Base-by-base conservation (phyloP, 1,140 invertebrate genomes). In the Bombyx mandarina region DNA sequence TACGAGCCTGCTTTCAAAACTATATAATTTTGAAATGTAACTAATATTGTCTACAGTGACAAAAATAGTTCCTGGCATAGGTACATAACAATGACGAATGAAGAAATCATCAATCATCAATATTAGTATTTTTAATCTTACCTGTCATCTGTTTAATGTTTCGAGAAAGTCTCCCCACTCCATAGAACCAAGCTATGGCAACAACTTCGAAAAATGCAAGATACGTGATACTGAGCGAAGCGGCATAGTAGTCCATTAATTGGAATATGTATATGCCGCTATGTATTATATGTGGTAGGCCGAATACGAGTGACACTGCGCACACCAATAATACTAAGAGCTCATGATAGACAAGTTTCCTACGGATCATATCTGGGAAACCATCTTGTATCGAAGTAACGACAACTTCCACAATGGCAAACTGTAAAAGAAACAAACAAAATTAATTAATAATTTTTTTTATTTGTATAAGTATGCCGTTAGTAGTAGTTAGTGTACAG, bases 181-280 rank as follows among this genome's bases (percentile, higher is more conserved):
- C 96, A 80, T 98, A 98, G 71, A 96, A 93, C 96, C 96, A 98
- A 0, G 94, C 92, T 45, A 98, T 93, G 4, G 93, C 96, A 43
- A 97, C 93, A 10, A 96, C 92, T 90, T 98, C 96, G 78, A 97
- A 96, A 77, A 98, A 96, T 45, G 96, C 96, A 45, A 98, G 89
- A 69, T 96, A 96, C 90, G 97, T 97, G 45, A 97, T 93, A 7
- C 95, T 96, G 61, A 97, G 92, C 0, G 95, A 96, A 12, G 96
- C 95, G 6, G 96, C 93, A 79, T 97, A 98, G 79, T 96, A 96
- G 77, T 98, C 96, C 75, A 98, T 94, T 44, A 98, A 83, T 90
- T 97, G 95, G 80, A 98, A 98, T 72, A 95, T 95, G 72, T 96
- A 98, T 67, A 97, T 97, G 62, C 96, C 97, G 63, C 96, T 96